Evolutionary conservation across 2,888 invertebrate genomes (phyloP).

Genomic region (Epinotia ramella): DNA sequence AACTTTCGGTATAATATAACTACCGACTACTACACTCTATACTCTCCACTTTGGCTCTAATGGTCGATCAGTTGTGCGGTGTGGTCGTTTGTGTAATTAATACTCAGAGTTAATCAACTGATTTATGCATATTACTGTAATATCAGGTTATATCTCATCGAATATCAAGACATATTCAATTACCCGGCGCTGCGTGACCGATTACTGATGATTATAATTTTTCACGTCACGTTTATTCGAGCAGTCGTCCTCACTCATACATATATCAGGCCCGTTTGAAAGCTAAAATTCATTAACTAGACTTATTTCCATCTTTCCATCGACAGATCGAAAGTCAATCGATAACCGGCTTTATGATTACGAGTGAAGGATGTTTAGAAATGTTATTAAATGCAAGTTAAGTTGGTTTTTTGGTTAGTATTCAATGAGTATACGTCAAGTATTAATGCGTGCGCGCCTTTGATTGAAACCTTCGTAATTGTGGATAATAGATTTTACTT

Average conservation of each 20-base stretch:
- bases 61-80: no score
- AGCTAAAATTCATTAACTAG: slow-evolving; percentile 43
- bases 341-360: neutral
- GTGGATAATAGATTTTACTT: slow-evolving; percentile 32
- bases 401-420: slow-evolving; percentile 36
- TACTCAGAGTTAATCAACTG: slow-evolving; percentile 11
- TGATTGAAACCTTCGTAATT: slow-evolving; percentile 52
- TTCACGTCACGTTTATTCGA: slow-evolving; percentile 48
- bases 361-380: neutral
- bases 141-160: slow-evolving; percentile 41
- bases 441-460: slow-evolving; percentile 50
- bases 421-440: slow-evolving; percentile 54
- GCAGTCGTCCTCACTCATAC: slow-evolving; percentile 44
- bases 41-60: no score
- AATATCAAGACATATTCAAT: slow-evolving; percentile 53
- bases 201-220: slow-evolving; percentile 50
- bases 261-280: slow-evolving; percentile 48
- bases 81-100: neutral
- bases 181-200: slow-evolving; percentile 51
- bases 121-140: neutral
- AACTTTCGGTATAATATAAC: no score
- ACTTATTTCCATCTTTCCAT: neutral
- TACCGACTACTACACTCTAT: no score
- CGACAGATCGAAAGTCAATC: neutral
- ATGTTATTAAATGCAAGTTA: neutral